phyloP scores from a whole-genome alignment of 2,797 vertebrate genomes.

The Peromyscus melanophrys region DNA sequence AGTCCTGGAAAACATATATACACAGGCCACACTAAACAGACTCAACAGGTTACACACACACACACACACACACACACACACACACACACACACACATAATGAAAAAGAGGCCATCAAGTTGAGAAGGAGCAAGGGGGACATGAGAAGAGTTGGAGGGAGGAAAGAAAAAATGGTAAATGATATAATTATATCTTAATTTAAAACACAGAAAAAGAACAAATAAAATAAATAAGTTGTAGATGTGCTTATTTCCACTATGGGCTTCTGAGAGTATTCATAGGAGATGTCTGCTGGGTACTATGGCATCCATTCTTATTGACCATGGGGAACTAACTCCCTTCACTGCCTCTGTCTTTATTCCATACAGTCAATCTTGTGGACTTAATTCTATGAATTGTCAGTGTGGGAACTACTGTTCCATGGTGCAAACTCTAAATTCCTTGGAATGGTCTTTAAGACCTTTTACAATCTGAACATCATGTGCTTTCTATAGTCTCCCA shows the following conservation, averaged over 20 bases:
- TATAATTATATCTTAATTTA: not conserved
- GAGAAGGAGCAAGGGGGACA: not conserved
- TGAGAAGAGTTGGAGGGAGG: not conserved
- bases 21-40: not conserved
- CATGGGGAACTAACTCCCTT: not conserved
- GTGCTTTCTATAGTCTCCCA: not conserved
- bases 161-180: not conserved
- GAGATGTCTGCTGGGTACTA: no score
- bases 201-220: not conserved
- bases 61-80: not conserved
- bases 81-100: not conserved
- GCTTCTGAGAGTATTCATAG: not conserved
- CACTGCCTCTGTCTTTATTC: not conserved
- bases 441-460: not conserved
- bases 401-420: not conserved
- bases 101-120: not conserved
- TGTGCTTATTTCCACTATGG: not conserved
- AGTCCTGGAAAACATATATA: not conserved
- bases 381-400: not conserved
- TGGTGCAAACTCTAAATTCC: not conserved
- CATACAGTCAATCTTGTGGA: not conserved
- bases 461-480: accelerated
- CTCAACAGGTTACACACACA: not conserved
- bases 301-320: not conserved
- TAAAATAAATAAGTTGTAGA: not conserved